Percentiles rank a stretch among this genome's conserved stretches.
phyloP scores from a whole-genome alignment of 1,140 invertebrate genomes.

The Lasioglossum baleicum region DNA sequence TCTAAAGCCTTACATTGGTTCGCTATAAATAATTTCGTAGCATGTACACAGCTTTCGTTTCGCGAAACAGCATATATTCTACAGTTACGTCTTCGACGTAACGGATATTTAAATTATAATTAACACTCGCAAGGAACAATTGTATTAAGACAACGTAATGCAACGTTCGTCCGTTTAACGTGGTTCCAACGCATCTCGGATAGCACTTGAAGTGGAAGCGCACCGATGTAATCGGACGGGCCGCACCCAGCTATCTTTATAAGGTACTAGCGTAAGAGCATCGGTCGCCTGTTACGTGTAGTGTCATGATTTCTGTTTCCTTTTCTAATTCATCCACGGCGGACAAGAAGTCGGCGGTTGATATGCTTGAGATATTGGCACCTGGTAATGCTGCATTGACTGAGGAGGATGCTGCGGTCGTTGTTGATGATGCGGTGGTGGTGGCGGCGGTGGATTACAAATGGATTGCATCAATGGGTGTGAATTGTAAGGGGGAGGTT shows the following conservation, averaged over 20 bases:
- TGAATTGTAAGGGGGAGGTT: constrained; percentile 68
- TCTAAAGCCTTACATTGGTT: constrained; percentile 1
- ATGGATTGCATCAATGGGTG: constrained; percentile 73
- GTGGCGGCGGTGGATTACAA: constrained; percentile 73
- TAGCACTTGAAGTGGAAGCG: background rate
- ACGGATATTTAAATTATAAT: constrained; percentile 33
- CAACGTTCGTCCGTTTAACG: constrained; percentile 29
- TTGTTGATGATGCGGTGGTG: constrained; percentile 64
- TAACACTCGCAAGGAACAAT: constrained; percentile 49
- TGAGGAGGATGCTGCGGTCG: constrained; percentile 62
- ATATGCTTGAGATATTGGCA: constrained; percentile 71
- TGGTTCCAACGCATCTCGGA: background rate
- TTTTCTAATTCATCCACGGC: constrained; percentile 73
- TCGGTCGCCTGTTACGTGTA: background rate
- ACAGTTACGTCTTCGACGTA: constrained; percentile 9
- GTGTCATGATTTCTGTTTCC: background rate
- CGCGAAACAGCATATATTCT: constrained; percentile 33
- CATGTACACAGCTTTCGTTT: constrained; percentile 51
- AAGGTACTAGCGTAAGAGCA: constrained; percentile 41
- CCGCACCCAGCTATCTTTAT: constrained; percentile 18
- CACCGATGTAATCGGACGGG: constrained; percentile 14
- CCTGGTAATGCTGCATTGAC: constrained; percentile 66
- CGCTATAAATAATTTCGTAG: constrained; percentile 49
- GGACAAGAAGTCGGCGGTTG: constrained; percentile 70
- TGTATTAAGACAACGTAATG: constrained; percentile 31